Percentiles rank a stretch among this genome's conserved stretches.
Conservation (phyloP, 2,888 invertebrate species). For the Phania funesta region DNA sequence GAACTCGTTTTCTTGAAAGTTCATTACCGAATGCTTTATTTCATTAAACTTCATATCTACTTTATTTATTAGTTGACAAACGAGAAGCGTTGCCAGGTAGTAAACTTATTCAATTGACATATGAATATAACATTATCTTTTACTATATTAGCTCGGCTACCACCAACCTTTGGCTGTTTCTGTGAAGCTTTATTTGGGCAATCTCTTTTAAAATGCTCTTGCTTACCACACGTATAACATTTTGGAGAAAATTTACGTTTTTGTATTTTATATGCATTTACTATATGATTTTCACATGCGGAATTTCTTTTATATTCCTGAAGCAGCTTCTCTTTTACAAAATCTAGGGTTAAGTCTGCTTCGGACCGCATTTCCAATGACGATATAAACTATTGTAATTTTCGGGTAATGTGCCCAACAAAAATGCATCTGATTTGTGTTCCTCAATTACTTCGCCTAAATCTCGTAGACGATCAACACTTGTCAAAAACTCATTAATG, state of each 20-base stretch:
- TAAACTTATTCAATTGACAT: no score
- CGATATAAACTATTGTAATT: slow-evolving; percentile 23
- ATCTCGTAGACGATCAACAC: slow-evolving; percentile 36
- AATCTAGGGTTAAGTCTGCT: slow-evolving; percentile 16
- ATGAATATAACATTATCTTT: neutral
- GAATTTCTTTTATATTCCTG: slow-evolving; percentile 35
- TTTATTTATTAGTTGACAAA: no score
- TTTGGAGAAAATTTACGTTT: slow-evolving; percentile 22
- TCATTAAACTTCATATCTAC: no score
- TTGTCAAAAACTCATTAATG: slow-evolving; percentile 39
- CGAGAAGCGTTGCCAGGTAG: no score
- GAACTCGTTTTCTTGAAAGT: no score
- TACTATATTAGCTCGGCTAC: slow-evolving; percentile 8
- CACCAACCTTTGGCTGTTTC: no score
- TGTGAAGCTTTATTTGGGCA: slow-evolving; percentile 6
- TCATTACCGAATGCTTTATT: no score
- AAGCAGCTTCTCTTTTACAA: slow-evolving; percentile 39
- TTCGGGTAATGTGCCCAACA: slow-evolving; percentile 38
- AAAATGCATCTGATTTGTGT: slow-evolving; percentile 21
- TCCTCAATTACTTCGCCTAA: slow-evolving; percentile 41
- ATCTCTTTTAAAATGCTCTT: slow-evolving; percentile 24
- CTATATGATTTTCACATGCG: neutral
- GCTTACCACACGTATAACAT: slow-evolving; percentile 31
- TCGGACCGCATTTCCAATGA: slow-evolving; percentile 32
- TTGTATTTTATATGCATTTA: slow-evolving; percentile 12